Conservation (phyloP, 2,797 vertebrate genomes). For the Phalanger gymnotis region DNA sequence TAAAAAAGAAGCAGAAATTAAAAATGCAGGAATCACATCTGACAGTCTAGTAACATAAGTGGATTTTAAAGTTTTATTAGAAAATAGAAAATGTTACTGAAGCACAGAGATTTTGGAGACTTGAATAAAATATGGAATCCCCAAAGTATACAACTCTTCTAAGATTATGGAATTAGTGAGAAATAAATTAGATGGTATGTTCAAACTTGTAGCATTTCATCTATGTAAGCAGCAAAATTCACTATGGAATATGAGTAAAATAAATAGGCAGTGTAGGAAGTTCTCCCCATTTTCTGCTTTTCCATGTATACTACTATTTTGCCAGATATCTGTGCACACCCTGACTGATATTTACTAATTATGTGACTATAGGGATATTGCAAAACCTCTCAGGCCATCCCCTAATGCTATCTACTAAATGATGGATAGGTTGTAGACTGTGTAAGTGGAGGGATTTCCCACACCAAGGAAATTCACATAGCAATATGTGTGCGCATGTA, state of each 20-base stretch:
- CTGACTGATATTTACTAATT: background rate
- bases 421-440: background rate
- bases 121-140: background rate
- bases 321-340: background rate
- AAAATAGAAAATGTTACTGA: background rate
- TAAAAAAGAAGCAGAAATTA: background rate
- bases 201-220: background rate
- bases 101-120: background rate
- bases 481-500: background rate
- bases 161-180: background rate
- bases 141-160: background rate
- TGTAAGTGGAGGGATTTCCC: background rate
- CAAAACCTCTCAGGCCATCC: background rate
- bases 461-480: background rate
- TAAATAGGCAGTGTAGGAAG: background rate
- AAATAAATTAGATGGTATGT: background rate
- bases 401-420: background rate
- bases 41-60: background rate
- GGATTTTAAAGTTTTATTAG: background rate
- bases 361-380: background rate
- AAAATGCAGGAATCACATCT: background rate
- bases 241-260: background rate
- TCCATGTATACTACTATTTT: background rate
- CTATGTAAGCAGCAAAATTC: background rate
- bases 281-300: background rate